Percentiles rank a stretch among this genome's conserved stretches.
Conservation (phyloP, 1,140 invertebrate genomes). For the Littorina saxatilis region DNA sequence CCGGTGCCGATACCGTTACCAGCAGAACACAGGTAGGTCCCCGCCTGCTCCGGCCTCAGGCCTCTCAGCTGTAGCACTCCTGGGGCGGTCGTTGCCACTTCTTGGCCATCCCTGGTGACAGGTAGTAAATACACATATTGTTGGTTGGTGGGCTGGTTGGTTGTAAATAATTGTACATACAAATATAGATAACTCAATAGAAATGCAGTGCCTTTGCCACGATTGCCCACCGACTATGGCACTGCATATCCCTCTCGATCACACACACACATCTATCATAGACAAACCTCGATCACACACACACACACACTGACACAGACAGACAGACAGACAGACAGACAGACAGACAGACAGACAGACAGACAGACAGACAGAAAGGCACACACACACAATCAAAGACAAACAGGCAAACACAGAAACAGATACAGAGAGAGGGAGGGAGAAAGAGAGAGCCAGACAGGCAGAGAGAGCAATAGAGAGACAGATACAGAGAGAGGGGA, state of each 20-base stretch:
- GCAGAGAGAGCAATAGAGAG: neutral
- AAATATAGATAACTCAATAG: too few species aligned
- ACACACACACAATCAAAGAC: too few species aligned
- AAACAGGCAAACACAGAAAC: too few species aligned
- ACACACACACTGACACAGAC: neutral
- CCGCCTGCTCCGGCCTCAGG: slow-evolving; percentile 18
- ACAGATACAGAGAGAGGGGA: neutral
- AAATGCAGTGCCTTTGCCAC: too few species aligned
- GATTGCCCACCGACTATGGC: too few species aligned
- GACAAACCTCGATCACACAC: neutral
- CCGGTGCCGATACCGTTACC: neutral
- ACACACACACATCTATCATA: slow-evolving; percentile 21
- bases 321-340: neutral
- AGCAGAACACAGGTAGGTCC: slow-evolving; percentile 15
- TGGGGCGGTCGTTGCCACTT: neutral
- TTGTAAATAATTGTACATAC: too few species aligned
- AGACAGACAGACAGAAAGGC: too few species aligned
- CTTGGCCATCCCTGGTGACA: neutral
- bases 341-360: neutral
- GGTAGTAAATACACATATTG: too few species aligned
- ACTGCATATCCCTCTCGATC: neutral
- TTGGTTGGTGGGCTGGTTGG: too few species aligned
- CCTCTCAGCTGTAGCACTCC: slow-evolving; percentile 14
- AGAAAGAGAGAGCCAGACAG: too few species aligned
- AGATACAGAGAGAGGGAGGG: too few species aligned